These are phyloP conservation scores for Tenodera sinensis DNA, from an alignment of 2,888 invertebrate genomes.

Conservation along the genomic window DNA sequence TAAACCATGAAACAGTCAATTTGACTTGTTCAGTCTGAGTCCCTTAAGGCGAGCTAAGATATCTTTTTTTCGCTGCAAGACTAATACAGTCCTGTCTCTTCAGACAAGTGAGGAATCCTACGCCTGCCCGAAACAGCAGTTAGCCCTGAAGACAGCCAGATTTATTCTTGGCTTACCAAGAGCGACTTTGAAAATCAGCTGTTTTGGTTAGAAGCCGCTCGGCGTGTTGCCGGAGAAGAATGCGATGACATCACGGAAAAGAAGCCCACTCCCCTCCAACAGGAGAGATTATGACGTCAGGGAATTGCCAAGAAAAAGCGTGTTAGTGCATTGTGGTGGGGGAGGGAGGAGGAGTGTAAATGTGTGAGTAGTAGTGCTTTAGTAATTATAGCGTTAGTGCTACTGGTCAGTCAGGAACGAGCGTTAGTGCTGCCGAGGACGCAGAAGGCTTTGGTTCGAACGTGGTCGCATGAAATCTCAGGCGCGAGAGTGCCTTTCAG, in stretches of 20 bases:
- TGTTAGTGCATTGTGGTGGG: neutral
- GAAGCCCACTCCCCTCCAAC: neutral
- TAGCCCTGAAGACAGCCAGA: neutral
- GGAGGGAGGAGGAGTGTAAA: neutral
- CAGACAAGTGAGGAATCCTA: too few relatives aligned
- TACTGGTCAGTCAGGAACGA: neutral
- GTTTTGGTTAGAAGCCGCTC: neutral
- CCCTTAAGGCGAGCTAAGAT: too few relatives aligned
- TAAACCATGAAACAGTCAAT: too few relatives aligned
- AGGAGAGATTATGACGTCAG: neutral
- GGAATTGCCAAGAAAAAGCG: neutral
- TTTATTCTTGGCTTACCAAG: neutral
- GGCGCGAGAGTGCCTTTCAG: too few relatives aligned
- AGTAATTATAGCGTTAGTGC: neutral
- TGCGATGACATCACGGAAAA: neutral
- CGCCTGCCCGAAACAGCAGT: neutral
- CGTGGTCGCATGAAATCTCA: too few relatives aligned
- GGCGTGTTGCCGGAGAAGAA: neutral
- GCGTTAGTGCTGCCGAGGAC: neutral
- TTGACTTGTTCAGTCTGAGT: too few relatives aligned
- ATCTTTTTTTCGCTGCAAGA: too few relatives aligned
- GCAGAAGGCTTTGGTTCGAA: neutral
- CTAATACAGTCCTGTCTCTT: too few relatives aligned
- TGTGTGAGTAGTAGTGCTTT: neutral
- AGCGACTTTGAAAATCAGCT: neutral